A percentile compares a stretch with the other conserved stretches of the same genome.
These are phyloP conservation scores for Sterna hirundo DNA, from an alignment of 2,113 vertebrate genomes.

Conservation along the genomic window DNA sequence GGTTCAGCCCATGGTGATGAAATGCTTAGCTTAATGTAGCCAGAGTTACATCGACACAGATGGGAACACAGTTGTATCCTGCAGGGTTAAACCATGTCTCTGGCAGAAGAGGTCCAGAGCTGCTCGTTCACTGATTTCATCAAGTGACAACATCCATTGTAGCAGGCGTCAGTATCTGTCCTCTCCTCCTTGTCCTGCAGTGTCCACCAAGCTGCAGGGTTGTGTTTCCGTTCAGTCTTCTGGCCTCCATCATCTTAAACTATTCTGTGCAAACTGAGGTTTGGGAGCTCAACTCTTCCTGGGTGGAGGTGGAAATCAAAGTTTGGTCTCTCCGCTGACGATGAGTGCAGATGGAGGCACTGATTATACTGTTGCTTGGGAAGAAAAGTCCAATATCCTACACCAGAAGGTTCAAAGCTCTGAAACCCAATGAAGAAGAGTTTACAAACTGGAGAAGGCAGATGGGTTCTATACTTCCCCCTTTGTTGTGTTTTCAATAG, in stretches of 20 bases:
- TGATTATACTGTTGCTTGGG: neutral
- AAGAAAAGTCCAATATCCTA: neutral
- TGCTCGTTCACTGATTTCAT: neutral
- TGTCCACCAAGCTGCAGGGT: neutral
- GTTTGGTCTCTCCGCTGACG: neutral
- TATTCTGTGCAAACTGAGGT: neutral
- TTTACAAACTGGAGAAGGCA: neutral
- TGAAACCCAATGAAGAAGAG: neutral
- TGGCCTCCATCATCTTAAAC: neutral
- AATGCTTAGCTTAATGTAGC: neutral
- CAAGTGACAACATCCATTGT: neutral
- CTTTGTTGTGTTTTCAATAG: neutral
- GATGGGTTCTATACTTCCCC: neutral
- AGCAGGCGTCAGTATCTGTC: neutral
- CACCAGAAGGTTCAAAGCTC: neutral
- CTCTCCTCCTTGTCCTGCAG: neutral
- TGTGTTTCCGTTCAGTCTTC: neutral
- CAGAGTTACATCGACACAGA: neutral
- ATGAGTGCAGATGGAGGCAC: neutral
- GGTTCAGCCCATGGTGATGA: neutral
- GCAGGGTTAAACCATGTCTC: neutral
- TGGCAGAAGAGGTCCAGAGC: neutral
- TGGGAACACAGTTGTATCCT: neutral
- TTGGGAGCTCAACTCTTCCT: neutral
- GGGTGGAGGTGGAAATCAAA: neutral